Evolutionary conservation across 2,113 vertebrate genomes (phyloP).

Genomic region (Anser brachyrhynchus): DNA sequence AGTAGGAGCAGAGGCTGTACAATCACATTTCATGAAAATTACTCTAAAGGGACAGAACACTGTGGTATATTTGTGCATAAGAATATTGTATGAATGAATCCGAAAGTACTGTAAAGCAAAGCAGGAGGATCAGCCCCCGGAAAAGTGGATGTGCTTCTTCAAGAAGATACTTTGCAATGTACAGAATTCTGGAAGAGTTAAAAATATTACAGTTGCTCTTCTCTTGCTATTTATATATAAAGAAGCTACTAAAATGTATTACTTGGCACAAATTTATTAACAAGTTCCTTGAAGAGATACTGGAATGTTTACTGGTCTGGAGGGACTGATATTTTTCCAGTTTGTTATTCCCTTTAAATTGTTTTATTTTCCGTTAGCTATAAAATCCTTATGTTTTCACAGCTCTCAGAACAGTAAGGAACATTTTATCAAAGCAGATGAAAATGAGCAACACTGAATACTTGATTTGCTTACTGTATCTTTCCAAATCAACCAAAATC

Average conservation of each 20-base stretch:
- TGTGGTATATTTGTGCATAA: background rate
- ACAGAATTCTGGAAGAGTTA: slow-evolving; percentile 23
- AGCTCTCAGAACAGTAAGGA: background rate
- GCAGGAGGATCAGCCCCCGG: background rate
- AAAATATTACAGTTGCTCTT: background rate
- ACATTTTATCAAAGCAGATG: background rate
- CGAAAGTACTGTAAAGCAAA: background rate
- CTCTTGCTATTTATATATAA: slow-evolving; percentile 8
- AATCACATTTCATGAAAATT: background rate
- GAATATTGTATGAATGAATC: background rate
- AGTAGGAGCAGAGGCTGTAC: background rate
- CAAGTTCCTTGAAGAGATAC: slow-evolving; percentile 44
- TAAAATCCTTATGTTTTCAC: slow-evolving; percentile 38
- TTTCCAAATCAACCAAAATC: background rate
- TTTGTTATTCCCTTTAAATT: slow-evolving; percentile 29
- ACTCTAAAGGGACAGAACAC: background rate
- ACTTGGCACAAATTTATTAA: slow-evolving; percentile 40
- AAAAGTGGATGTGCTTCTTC: background rate
- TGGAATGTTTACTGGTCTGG: slow-evolving; percentile 31
- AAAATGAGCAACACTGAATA: background rate
- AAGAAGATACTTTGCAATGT: background rate
- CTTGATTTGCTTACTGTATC: background rate
- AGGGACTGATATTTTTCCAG: slow-evolving; percentile 37
- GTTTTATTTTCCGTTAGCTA: slow-evolving; percentile 39
- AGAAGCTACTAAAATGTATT: slow-evolving; percentile 7